These are phyloP conservation scores for Craniophora ligustri DNA, from an alignment of 2,888 invertebrate species.

Conservation along the genomic window DNA sequence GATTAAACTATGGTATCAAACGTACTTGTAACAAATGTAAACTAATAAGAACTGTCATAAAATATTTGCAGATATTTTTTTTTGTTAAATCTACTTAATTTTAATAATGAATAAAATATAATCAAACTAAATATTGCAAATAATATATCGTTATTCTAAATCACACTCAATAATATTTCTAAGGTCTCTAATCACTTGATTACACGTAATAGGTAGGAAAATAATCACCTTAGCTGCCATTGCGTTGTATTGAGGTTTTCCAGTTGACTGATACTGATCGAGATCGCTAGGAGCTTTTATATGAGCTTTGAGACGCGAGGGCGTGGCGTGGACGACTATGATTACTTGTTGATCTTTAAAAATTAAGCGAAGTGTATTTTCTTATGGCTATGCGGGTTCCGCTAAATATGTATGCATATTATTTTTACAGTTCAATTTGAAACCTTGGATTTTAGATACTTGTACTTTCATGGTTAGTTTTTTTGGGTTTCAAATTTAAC, in stretches of 20 bases:
- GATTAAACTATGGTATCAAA: no score
- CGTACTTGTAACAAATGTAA: no score
- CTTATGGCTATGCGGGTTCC: conserved; percentile 36
- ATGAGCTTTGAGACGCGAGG: conserved; percentile 73
- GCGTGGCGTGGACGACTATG: conserved; percentile 71
- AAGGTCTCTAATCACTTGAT: conserved; percentile 32
- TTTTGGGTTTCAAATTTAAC: no score
- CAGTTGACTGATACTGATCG: conserved; percentile 77
- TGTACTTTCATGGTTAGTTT: no score
- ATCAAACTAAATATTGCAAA: background rate
- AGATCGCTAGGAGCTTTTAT: conserved; percentile 76
- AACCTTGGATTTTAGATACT: background rate
- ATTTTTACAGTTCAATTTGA: background rate
- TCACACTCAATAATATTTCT: conserved; percentile 2
- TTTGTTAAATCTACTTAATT: no score
- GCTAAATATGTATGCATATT: conserved; percentile 4
- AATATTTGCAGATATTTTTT: no score
- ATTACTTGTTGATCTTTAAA: conserved; percentile 80
- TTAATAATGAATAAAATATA: no score
- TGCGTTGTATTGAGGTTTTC: conserved; percentile 76
- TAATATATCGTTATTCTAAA: background rate
- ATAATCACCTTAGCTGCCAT: conserved; percentile 85
- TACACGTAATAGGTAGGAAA: conserved; percentile 55
- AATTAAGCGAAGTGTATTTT: conserved; percentile 44
- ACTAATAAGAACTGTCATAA: no score